Percentiles rank a stretch among this genome's conserved stretches.
Evolutionary conservation across 2,113 vertebrate species (phyloP).

Genomic region (Pangasianodon gigas): DNA sequence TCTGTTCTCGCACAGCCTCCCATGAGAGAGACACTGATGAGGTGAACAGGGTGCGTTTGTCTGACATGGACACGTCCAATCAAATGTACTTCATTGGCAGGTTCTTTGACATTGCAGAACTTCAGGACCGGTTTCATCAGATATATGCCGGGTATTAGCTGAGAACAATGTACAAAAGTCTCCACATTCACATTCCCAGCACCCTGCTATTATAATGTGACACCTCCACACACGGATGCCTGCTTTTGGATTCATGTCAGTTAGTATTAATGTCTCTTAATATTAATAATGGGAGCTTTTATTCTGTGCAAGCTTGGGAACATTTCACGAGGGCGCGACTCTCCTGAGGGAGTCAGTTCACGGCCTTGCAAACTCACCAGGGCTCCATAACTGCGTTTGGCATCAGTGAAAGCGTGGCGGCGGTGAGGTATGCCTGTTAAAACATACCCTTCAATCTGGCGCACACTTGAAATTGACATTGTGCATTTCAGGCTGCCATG

Average conservation of each 20-base stretch:
- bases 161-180: neutral
- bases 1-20: constrained; percentile 50
- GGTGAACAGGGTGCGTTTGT: constrained; percentile 12
- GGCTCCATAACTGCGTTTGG: constrained; percentile 17
- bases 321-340: constrained; percentile 28
- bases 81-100: constrained; percentile 3
- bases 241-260: constrained; percentile 45
- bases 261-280: constrained; percentile 53
- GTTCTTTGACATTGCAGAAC: neutral
- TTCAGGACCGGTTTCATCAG: constrained; percentile 15
- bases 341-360: constrained; percentile 12
- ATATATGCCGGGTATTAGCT: neutral
- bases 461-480: constrained; percentile 23
- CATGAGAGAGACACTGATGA: constrained; percentile 37
- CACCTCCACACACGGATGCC: constrained; percentile 10
- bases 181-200: neutral
- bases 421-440: constrained; percentile 19
- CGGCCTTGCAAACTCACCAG: neutral
- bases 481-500: constrained; percentile 28
- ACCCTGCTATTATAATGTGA: neutral
- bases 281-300: constrained; percentile 49
- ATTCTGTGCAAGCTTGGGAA: neutral
- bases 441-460: constrained; percentile 16
- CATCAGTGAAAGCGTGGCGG: neutral
- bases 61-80: neutral